phyloP scores from a whole-genome alignment of 2,797 vertebrate genomes.

The Emys orbicularis region DNA sequence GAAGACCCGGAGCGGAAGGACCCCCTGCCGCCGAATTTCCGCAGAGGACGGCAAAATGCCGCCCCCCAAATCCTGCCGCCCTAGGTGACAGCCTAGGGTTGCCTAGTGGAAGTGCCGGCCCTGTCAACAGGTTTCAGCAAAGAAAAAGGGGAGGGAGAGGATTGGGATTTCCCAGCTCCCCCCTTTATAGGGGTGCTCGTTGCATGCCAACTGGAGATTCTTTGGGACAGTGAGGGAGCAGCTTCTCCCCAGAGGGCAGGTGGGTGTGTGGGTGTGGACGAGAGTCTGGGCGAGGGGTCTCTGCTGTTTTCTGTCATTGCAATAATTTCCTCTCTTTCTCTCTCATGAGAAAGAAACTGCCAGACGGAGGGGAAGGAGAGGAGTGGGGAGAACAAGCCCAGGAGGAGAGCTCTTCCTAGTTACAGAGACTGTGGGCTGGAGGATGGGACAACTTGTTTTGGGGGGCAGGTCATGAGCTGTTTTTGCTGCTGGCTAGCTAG shows the following conservation, averaged over 20 bases:
- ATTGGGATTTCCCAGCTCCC: neutral
- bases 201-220: neutral
- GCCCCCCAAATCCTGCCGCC: no score
- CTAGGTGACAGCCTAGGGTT: no score
- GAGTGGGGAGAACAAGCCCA: constrained; percentile 32
- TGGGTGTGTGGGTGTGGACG: neutral
- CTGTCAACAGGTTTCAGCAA: constrained; percentile 1
- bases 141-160: neutral
- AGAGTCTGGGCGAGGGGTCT: constrained; percentile 4
- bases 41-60: no score
- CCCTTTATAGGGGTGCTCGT: neutral
- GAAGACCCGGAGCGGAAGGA: no score
- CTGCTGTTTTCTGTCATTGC: constrained; percentile 56
- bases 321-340: constrained; percentile 59
- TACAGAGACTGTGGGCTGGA: constrained; percentile 47
- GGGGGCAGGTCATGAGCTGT: neutral
- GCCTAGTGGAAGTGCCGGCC: no score
- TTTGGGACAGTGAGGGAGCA: neutral
- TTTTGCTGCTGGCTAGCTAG: neutral
- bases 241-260: constrained; percentile 15
- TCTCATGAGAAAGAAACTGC: constrained; percentile 71
- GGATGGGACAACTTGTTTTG: neutral
- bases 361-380: constrained; percentile 70
- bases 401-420: constrained; percentile 51
- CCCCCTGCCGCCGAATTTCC: no score